Evolutionary conservation across 2,113 vertebrate species (phyloP), one percentile per base, ranked within the genome.

Genomic region (Eulacestoma nigropectus): DNA sequence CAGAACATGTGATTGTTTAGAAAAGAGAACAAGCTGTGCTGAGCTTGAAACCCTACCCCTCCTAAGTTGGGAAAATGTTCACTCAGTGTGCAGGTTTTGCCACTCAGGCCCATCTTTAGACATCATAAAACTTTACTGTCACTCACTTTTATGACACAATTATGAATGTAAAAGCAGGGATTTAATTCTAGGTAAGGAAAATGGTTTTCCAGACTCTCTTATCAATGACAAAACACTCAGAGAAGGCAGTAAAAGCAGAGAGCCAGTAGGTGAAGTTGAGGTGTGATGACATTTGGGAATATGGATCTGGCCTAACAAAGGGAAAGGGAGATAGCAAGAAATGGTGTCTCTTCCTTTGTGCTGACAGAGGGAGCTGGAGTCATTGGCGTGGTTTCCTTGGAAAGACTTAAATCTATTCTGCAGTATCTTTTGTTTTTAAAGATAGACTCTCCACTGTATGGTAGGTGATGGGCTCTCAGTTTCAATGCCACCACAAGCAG

Each of bases 141-240:
- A 47, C 76, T 75, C 27, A 39, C 57, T 88, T 95, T 90, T 59
- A 83, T 83, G 79, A 76, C 50, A 64, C 73, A 77, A 47, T 78
- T 92, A 64, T 41, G 47, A 72, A 47, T 56, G 35, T 46, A 76
- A 83, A 93, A 96, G 59, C 27, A 67, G 63, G 39, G 72, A 85
- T 93, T 78, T 84, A 80, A 78, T 74, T 52, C 32, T 73, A 59
- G 27, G 59, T 41, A 81, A 44, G 63, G 55, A 74, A 95, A 96
- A 85, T 32, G 13, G 17, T 90, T 94, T 96, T 55, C 79, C 82
- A 95, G 95, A 67, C 52, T 81, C 77, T 63, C 47, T 82, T 92
- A 59, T 93, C 87, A 72, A 60, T 84, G 85, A 81, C 19, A 84
- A 67, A 95, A 95, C 75, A 59, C 82, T 67, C 6, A 2, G 55